Evolutionary conservation across 2,888 invertebrate species (phyloP).

Genomic region (Acanthopleura granulata): DNA sequence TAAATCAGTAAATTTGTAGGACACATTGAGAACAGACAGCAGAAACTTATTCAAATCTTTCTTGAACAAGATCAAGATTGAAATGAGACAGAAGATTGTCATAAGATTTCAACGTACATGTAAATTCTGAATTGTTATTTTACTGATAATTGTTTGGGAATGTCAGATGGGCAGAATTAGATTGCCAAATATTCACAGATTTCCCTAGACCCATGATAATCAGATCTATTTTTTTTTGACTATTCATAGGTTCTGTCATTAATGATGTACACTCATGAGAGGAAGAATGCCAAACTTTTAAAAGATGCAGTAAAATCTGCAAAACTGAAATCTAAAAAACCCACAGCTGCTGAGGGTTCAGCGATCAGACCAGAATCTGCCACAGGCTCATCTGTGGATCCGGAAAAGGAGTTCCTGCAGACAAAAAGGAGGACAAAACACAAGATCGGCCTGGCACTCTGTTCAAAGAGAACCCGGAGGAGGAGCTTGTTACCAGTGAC

Average conservation of each 20-base stretch:
- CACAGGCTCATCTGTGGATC: slow-evolving; percentile 3
- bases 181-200: too few relatives aligned
- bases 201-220: too few relatives aligned
- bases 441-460: background rate
- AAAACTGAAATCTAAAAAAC: slow-evolving; percentile 24
- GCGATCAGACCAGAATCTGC: slow-evolving; percentile 13
- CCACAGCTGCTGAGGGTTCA: slow-evolving; percentile 27
- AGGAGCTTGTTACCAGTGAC: slow-evolving; percentile 18
- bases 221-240: too few relatives aligned
- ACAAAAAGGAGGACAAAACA: background rate
- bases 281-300: slow-evolving; percentile 25
- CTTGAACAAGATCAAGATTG: too few relatives aligned
- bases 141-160: too few relatives aligned
- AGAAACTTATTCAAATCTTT: too few relatives aligned
- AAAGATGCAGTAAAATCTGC: background rate
- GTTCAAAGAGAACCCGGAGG: slow-evolving; percentile 2
- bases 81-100: too few relatives aligned
- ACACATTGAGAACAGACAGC: too few relatives aligned
- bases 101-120: too few relatives aligned
- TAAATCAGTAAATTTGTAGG: too few relatives aligned
- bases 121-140: too few relatives aligned
- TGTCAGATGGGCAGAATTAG: too few relatives aligned
- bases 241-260: slow-evolving; percentile 59
- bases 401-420: slow-evolving; percentile 2
- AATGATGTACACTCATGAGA: slow-evolving; percentile 63